Evolutionary conservation across 2,888 invertebrate genomes (phyloP), one percentile per base, ranked within the genome.

Genomic region (Nysson spinosus): DNA sequence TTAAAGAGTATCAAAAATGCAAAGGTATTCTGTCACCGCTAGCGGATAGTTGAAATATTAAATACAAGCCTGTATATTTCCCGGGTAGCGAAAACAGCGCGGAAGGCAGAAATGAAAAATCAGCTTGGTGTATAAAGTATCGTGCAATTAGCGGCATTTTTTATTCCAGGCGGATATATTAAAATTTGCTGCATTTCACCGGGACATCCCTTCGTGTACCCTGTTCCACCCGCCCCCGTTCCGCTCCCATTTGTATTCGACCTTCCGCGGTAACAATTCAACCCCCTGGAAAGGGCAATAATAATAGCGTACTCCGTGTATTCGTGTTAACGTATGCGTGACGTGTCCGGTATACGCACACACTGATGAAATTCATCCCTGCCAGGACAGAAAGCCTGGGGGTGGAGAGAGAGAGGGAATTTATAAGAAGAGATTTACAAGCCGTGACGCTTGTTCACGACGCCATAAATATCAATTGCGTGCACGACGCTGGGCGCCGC

Each of bases 381-480:
- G 39, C 19, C 9, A 20, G 24, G 20, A 12, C 1, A n/a, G 20
- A 20, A 19, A 19, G 19, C 7, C 32, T 5, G 17, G 12, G 30
- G 12, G 17, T 19, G 32, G 19, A 17, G 9, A 17, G 37, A n/a
- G 30, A 9, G 30, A 30, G 30, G 26, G 47, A 56, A 63, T 63
- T 55, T 58, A 43, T 51, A 51, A 40, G 51, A 66, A 66, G 40
- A 24, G 40, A 55, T 58, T 50, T 50, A 52, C 68, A 57, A 60
- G 61, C 17, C 61, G 52, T 56, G 65, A 51, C 58, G 55, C 39
- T 46, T 52, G 68, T 51, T 62, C 56, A 39, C 52, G 51, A 37
- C 37, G 42, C 51, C 63, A 54, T 64, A 70, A 73, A 73, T 73
- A 73, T 35, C 57, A 70, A 64, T 73, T 61, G 63, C 60, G 65